A percentile compares a stretch with the other conserved stretches of the same genome.
Evolutionary conservation across 1,140 invertebrate genomes (phyloP).

Genomic region (Eulimnadia texana): DNA sequence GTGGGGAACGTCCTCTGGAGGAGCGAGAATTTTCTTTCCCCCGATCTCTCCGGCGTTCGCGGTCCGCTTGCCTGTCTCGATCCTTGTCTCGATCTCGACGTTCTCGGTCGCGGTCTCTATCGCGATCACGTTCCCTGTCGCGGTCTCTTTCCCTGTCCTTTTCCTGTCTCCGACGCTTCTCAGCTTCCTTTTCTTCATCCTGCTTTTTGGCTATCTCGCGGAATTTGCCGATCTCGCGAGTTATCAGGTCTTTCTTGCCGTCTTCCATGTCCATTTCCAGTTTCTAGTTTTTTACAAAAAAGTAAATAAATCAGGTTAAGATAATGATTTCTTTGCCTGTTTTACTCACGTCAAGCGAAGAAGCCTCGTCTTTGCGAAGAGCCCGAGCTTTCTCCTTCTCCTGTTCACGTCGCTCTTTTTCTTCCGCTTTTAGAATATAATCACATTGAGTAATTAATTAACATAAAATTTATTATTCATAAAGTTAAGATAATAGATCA

Average conservation of each 20-base stretch:
- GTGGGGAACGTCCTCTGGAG: constrained; percentile 4
- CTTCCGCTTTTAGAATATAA: too few relatives aligned
- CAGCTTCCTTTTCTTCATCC: constrained; percentile 39
- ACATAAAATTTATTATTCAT: background rate
- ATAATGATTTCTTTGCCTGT: background rate
- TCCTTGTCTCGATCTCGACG: constrained; percentile 33
- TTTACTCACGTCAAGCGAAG: background rate
- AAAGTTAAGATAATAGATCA: background rate
- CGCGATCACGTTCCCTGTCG: constrained; percentile 22
- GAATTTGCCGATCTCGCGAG: constrained; percentile 90
- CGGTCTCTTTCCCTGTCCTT: constrained; percentile 27
- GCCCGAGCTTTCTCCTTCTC: constrained; percentile 8
- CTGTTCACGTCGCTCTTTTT: constrained; percentile 6
- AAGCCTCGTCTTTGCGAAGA: background rate
- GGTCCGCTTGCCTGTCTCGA: constrained; percentile 32
- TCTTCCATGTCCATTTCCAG: constrained; percentile 63
- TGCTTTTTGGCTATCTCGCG: constrained; percentile 87
- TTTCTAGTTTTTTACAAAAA: constrained; percentile 17
- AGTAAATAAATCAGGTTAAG: background rate
- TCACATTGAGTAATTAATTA: background rate
- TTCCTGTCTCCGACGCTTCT: constrained; percentile 21
- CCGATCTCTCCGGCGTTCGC: constrained; percentile 36
- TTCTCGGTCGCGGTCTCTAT: constrained; percentile 19
- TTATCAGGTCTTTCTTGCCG: constrained; percentile 83
- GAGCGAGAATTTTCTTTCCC: constrained; percentile 30